Base-by-base conservation (phyloP, 2,797 vertebrate species). In the Aselliscus stoliczkanus region DNA sequence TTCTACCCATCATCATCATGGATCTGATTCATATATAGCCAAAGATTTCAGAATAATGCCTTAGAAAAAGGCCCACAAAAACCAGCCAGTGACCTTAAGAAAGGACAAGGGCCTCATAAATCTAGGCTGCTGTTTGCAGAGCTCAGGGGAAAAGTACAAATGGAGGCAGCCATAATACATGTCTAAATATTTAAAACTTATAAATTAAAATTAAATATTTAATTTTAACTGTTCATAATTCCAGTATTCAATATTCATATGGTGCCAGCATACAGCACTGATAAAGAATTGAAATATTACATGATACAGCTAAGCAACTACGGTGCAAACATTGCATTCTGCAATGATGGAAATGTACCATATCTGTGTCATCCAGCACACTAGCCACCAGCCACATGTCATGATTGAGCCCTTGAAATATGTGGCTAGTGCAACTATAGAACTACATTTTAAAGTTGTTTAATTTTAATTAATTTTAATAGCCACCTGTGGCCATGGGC, bases 401-500 rank as follows among this genome's bases (percentile, higher is more conserved):
- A 12, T 64, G 64, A 88, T 1, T 50, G 29, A 69, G n/a, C 37
- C 52, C 20, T 37, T 42, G 67, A 84, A 90, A 90, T 42, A 9
- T 70, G 29, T 39, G 29, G 29, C 6, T n/a, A 65, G 34, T 27
- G 15, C 2, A 93, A 67, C 2, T 47, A 77, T 52, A 10, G 2
- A 88, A 80, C 8, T 52, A 65, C 77, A 58, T 31, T 88, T 92
- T 67, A 70, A 88, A 13, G 3, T 25, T 47, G 37, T 29, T 93
- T 76, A 29, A 81, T 67, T 90, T 27, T 37, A 79, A 86, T 90
- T 83, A 75, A 75, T 90, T 80, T 92, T 86, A 87, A 50, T 76
- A 86, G 4, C 12, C 13, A 50, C 14, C 18, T 31, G 1, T 72
- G 37, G 44, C 44, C 88, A 18, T 23, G 80, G 67, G 44, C 60